A percentile compares a stretch with the other conserved stretches of the same genome.
Evolutionary conservation across 2,113 vertebrate species (phyloP).

Genomic region (Sinocyclocheilus grahami): DNA sequence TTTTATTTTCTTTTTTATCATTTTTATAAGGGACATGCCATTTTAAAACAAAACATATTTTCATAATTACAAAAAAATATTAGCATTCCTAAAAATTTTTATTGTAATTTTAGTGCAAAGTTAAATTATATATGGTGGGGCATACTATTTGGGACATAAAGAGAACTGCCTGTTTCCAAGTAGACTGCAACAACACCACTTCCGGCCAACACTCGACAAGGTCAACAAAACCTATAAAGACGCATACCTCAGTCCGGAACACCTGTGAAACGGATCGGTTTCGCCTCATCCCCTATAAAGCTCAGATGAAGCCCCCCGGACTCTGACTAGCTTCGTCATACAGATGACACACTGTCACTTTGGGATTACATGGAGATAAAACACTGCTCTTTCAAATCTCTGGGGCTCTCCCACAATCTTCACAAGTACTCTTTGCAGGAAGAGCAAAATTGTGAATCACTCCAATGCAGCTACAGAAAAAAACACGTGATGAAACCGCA

Average conservation of each 20-base stretch:
- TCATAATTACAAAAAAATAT: not conserved
- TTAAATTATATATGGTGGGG: not conserved
- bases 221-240: constrained; percentile 46
- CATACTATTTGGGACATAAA: not conserved
- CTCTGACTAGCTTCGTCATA: constrained; percentile 17
- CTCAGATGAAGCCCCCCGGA: constrained; percentile 17
- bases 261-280: constrained; percentile 36
- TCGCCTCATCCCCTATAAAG: constrained; percentile 18
- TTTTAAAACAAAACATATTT: not conserved
- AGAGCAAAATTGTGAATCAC: constrained; percentile 10
- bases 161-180: not conserved
- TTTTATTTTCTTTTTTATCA: too few species aligned
- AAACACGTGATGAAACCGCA: not conserved
- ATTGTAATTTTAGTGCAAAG: too few species aligned
- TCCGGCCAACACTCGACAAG: constrained; percentile 11
- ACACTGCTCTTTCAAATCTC: constrained; percentile 7
- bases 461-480: constrained; percentile 10
- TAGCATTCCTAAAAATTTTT: too few species aligned
- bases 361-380: constrained; percentile 31
- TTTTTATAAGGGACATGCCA: too few species aligned
- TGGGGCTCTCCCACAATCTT: constrained; percentile 19
- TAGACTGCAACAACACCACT: constrained; percentile 30
- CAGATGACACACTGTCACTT: constrained; percentile 32
- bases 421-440: constrained; percentile 21
- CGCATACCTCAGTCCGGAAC: constrained; percentile 16